Conservation (phyloP, 2,888 invertebrate genomes). For the Diadegma fenestrale region DNA sequence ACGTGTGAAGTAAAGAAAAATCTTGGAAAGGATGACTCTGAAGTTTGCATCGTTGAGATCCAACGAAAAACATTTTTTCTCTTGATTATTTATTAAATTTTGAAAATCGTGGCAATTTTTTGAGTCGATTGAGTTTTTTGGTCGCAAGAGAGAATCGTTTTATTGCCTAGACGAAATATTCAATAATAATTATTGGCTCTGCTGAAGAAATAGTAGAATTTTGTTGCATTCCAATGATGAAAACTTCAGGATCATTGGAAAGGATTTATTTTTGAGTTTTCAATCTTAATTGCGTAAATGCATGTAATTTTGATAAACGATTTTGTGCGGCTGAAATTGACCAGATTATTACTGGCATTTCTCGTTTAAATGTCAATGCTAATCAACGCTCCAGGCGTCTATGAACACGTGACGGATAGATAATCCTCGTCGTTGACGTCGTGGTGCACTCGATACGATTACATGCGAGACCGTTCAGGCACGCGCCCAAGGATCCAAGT, state of each 20-base stretch:
- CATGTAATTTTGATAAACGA: not conserved
- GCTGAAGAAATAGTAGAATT: too few relatives aligned
- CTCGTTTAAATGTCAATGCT: constrained; percentile 71
- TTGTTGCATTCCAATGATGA: too few relatives aligned
- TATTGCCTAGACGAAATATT: too few relatives aligned
- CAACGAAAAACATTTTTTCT: too few relatives aligned
- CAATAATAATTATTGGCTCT: too few relatives aligned
- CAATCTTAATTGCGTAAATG: not conserved
- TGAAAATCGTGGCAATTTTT: too few relatives aligned
- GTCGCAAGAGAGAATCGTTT: too few relatives aligned
- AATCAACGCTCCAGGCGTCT: constrained; percentile 63
- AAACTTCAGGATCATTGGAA: too few relatives aligned
- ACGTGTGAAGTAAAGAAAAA: not conserved
- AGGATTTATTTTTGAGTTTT: not conserved
- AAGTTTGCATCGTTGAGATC: too few relatives aligned
- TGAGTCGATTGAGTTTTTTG: too few relatives aligned
- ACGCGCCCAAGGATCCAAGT: constrained; percentile 60
- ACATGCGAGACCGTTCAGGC: constrained; percentile 49
- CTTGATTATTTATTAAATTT: too few relatives aligned
- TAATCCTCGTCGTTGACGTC: constrained; percentile 3
- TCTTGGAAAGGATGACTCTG: not conserved
- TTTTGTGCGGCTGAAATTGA: constrained; percentile 3
- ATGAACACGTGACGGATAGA: constrained; percentile 52
- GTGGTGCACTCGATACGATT: constrained; percentile 33
- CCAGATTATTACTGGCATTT: constrained; percentile 22